Conservation (phyloP, 2,797 vertebrate genomes). For the Lithobates pipiens region DNA sequence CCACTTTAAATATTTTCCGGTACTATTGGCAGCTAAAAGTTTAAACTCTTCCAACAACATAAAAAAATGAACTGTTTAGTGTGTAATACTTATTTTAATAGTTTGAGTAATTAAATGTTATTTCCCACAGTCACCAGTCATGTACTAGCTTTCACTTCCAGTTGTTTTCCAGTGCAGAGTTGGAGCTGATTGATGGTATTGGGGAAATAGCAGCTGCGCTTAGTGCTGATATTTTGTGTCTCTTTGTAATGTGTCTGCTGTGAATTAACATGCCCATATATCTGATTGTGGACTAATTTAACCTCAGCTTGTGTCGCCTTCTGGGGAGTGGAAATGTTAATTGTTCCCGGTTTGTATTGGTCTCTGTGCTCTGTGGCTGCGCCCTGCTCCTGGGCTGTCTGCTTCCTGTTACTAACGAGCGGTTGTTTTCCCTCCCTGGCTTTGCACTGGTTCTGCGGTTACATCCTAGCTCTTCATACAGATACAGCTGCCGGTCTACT, state of each 20-base stretch:
- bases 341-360: conserved; percentile 49
- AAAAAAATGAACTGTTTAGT: too few relatives aligned
- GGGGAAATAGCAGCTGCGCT: too few relatives aligned
- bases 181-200: not conserved
- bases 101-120: too few relatives aligned
- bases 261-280: conserved; percentile 36
- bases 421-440: conserved; percentile 89
- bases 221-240: not conserved
- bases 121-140: too few relatives aligned
- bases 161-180: not conserved
- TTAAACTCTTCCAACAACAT: too few relatives aligned
- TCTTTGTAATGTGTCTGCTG: conserved; percentile 24
- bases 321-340: conserved; percentile 40
- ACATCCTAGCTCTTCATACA: conserved; percentile 96
- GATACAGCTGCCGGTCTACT: conserved; percentile 95
- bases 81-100: too few relatives aligned
- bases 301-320: not conserved
- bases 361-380: conserved; percentile 75
- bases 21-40: too few relatives aligned
- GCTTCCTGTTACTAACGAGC: conserved; percentile 85
- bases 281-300: conserved; percentile 15
- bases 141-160: not conserved
- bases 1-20: too few relatives aligned
- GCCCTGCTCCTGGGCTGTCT: conserved; percentile 75
- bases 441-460: conserved; percentile 84